These are phyloP conservation scores for Pampus argenteus DNA, from an alignment of 2,797 vertebrate species.

Conservation along the genomic window DNA sequence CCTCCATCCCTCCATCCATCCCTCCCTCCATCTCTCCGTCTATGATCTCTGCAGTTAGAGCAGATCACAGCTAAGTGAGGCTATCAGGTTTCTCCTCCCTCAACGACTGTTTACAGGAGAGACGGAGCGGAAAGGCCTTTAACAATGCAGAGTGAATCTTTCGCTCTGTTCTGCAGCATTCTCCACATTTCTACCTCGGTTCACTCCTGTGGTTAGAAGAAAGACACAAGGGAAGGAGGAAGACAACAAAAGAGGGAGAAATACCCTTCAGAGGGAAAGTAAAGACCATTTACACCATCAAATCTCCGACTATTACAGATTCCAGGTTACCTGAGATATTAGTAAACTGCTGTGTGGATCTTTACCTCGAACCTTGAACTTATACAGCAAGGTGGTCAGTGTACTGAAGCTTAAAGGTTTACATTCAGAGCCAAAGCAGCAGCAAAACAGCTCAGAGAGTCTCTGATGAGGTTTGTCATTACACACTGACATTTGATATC, in stretches of 20 bases:
- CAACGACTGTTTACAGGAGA: constrained; percentile 72
- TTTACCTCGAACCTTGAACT: too few relatives aligned
- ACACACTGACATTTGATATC: too few relatives aligned
- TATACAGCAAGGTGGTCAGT: too few relatives aligned
- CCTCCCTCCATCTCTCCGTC: constrained; percentile 30
- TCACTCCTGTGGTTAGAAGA: constrained; percentile 42
- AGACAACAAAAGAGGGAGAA: too few relatives aligned
- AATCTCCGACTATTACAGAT: constrained; percentile 1
- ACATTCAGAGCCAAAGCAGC: too few relatives aligned
- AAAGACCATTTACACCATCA: constrained; percentile 14
- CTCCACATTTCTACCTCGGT: constrained; percentile 53
- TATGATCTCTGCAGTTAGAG: constrained; percentile 68
- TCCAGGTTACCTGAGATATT: not conserved
- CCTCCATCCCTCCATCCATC: constrained; percentile 31
- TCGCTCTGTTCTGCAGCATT: constrained; percentile 72
- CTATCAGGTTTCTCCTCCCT: constrained; percentile 76
- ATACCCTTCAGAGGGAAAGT: not conserved
- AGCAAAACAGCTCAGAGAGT: too few relatives aligned
- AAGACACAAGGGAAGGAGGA: constrained; percentile 14
- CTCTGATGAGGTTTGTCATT: too few relatives aligned
- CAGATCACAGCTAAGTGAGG: constrained; percentile 75
- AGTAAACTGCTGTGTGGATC: too few relatives aligned
- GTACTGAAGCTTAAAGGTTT: too few relatives aligned
- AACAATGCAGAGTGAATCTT: constrained; percentile 76
- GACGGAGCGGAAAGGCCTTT: constrained; percentile 77